phyloP scores from a whole-genome alignment of 2,888 invertebrate species.

The Chrysolina haemoptera region DNA sequence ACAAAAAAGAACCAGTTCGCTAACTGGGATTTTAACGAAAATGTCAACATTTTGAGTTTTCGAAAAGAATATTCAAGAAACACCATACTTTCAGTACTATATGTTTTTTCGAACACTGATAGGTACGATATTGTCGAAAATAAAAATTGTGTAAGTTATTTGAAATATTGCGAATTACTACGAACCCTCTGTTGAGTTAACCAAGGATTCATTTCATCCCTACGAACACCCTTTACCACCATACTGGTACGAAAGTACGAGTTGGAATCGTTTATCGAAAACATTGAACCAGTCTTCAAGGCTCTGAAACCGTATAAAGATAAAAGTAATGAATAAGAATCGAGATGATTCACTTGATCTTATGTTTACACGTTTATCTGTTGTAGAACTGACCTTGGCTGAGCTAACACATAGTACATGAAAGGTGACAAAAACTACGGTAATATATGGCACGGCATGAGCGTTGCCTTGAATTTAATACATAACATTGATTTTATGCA shows the following conservation, averaged over 20 bases:
- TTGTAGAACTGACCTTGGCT: conserved; percentile 11
- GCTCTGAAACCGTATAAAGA: conserved; percentile 16
- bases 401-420: conserved; percentile 1
- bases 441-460: conserved; percentile 36
- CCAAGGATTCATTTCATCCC: not conserved
- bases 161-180: too few species aligned
- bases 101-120: not conserved
- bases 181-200: not conserved
- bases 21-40: too few species aligned
- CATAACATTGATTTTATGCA: conserved; percentile 42
- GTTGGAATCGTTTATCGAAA: conserved; percentile 2
- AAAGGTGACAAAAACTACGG: conserved; percentile 21
- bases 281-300: conserved; percentile 15
- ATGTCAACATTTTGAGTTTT: too few species aligned
- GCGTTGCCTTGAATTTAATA: conserved; percentile 38
- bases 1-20: too few species aligned
- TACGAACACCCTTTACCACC: not conserved
- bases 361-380: conserved; percentile 11
- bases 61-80: too few species aligned
- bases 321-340: conserved; percentile 8
- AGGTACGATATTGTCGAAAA: too few species aligned
- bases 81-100: too few species aligned
- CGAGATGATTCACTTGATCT: conserved; percentile 16
- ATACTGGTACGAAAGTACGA: not conserved
- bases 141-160: too few species aligned